phyloP scores from a whole-genome alignment of 2,888 invertebrate species.

The Meteorus cinctellus region DNA sequence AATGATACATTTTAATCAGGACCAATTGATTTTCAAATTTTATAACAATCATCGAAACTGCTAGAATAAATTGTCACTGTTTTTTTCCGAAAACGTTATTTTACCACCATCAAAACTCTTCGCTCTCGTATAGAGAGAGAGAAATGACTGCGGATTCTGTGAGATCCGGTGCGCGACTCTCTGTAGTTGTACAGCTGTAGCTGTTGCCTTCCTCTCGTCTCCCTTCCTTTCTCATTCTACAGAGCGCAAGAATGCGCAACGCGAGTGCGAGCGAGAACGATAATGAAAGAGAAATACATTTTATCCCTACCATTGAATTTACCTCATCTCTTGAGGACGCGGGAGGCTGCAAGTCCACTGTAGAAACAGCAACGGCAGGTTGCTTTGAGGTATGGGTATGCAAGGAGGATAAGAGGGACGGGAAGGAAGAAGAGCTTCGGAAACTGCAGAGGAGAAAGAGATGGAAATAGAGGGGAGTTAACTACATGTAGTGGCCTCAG shows the following conservation, averaged over 20 bases:
- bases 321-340: conserved; percentile 38
- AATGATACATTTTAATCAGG: no score
- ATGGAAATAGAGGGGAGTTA: no score
- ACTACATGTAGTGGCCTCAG: conserved; percentile 24
- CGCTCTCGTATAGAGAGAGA: background rate
- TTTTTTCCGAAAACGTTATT: no score
- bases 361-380: conserved; percentile 31
- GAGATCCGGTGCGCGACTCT: conserved; percentile 45
- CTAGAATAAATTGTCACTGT: background rate
- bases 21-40: no score
- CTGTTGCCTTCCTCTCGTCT: conserved; percentile 37
- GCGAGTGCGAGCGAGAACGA: conserved; percentile 18
- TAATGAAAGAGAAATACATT: conserved; percentile 21
- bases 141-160: conserved; percentile 39
- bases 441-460: background rate
- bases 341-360: conserved; percentile 20
- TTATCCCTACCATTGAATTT: conserved; percentile 14
- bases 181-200: conserved; percentile 23
- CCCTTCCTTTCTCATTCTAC: conserved; percentile 23
- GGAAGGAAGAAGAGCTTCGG: conserved; percentile 7
- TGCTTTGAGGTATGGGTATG: conserved; percentile 9
- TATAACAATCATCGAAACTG: no score
- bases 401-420: conserved; percentile 4
- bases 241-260: background rate
- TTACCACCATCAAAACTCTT: background rate